Evolutionary conservation across 2,888 invertebrate genomes (phyloP), one percentile per base, ranked within the genome.

Genomic region (Lasioglossum figueresi): DNA sequence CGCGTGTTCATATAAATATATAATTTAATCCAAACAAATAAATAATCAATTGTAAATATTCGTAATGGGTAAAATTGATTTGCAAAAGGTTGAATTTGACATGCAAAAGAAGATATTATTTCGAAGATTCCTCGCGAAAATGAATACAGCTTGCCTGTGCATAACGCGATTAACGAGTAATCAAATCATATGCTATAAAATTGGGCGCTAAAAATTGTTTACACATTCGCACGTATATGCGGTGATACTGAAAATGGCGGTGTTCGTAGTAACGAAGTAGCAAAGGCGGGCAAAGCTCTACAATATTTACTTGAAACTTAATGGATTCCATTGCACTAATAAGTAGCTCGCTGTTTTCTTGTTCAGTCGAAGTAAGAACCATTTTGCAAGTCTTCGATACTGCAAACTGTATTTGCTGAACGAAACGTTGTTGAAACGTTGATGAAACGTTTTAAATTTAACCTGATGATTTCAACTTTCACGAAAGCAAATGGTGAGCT

Each of bases 391-490:
- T 40, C 4, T 40, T 40, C 68, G 12, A 68, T 68, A 10, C 10
- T 6, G 19, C 6, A 23, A 1, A 37, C 10, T 34, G 4, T 40
- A 10, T 70, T 43, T 6, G n/a, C n/a, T 40, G 12, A 40, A 34
- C 19, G n/a, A 40, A n/a, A 40, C 2, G 68, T n/a, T 23, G 68
- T 12, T 23, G 40, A 2, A 43, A 43, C 2, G 70, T n/a, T n/a
- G 70, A n/a, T 37, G 40, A n/a, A 70, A n/a, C 40, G n/a, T 70
- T 70, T 68, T 70, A 40, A n/a, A 70, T 37, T 70, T 70, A 70
- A 40, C 70, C n/a, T 14, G 40, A 23, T 70, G 70, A 70, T 40
- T 70, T 70, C 40, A 40, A 70, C n/a, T 40, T 40, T 70, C 23
- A 14, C 40, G 40, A 70, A n/a, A 70, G 34, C n/a, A 40, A 70